Evolutionary conservation across 2,797 vertebrate genomes (phyloP), one percentile per base, ranked within the genome.

Genomic region (Lepus townsendii): DNA sequence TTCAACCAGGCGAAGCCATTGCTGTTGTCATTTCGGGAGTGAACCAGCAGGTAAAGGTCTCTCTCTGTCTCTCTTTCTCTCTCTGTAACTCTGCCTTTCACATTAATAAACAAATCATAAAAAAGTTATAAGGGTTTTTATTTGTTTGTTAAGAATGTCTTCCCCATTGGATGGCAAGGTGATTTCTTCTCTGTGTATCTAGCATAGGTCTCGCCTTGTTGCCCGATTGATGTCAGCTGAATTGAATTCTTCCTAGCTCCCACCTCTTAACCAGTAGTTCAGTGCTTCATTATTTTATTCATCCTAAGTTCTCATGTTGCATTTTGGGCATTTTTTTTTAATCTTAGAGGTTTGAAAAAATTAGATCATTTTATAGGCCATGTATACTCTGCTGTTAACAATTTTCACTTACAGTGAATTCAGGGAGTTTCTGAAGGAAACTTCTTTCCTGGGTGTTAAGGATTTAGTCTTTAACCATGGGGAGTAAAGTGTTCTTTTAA

Each of bases 351-450:
- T 60, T 42, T 52, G 52, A 91, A 91, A 26, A 5, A 87, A 63
- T 86, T 89, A 35, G 12, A 16, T 66, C 30, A 50, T 82, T 85
- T 66, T 89, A n/a, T 68, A 87, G 76, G 69, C 1, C 4, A 80
- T 62, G 30, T 83, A 2, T 83, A 24, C 12, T 57, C 47, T 80
- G n/a, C 17, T 65, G 11, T 57, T 66, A 26, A 80, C 17, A 14
- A 80, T 86, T 73, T 89, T 95, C 17, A 60, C 30, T 54, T 88
- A 78, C 2, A 35, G 27, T 66, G 35, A 77, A 88, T 69, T 94
- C 38, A 57, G 75, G 54, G 20, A 42, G 16, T 71, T 66, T 71
- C 10, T 12, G 26, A 83, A 88, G 17, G 54, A 66, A 68, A 76
- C 2, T 54, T 91, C 22, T 50, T 83, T 20, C n/a, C 13, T 63